These are phyloP conservation scores for Dipodomys spectabilis DNA, from an alignment of 2,113 vertebrate species.

Conservation along the genomic window DNA sequence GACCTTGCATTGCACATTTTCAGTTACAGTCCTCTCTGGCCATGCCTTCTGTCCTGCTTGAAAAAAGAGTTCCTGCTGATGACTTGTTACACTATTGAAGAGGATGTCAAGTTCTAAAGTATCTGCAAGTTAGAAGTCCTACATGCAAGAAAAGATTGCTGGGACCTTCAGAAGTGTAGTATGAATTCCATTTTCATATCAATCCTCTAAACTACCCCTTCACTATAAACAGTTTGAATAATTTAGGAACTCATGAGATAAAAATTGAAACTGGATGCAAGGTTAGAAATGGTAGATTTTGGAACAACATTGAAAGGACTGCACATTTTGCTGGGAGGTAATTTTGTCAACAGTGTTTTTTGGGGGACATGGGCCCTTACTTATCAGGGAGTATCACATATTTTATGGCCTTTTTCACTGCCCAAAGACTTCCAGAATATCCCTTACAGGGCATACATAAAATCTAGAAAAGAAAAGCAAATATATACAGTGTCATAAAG, in stretches of 20 bases:
- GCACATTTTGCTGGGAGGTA: neutral
- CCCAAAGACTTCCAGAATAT: slow-evolving; percentile 19
- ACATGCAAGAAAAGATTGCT: neutral
- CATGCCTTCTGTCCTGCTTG: neutral
- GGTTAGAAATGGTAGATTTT: slow-evolving; percentile 35
- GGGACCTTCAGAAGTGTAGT: slow-evolving; percentile 27
- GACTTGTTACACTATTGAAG: neutral
- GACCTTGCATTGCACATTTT: neutral
- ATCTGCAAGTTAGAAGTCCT: slow-evolving; percentile 23
- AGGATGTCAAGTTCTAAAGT: neutral
- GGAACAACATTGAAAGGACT: slow-evolving; percentile 4
- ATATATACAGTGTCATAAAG: neutral
- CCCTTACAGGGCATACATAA: neutral
- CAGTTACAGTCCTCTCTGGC: neutral
- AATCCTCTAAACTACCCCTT: neutral
- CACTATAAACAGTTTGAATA: neutral
- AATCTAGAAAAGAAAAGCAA: neutral
- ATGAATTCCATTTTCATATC: neutral
- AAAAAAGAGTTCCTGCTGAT: slow-evolving; percentile 30
- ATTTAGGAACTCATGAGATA: slow-evolving; percentile 9
- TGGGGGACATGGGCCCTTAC: neutral
- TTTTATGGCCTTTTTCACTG: slow-evolving; percentile 11
- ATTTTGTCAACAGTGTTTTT: slow-evolving; percentile 14
- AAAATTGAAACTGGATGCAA: slow-evolving; percentile 46
- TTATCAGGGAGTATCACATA: neutral